Evolutionary conservation across 2,888 invertebrate genomes (phyloP).

Genomic region (Hecatera dysodea): DNA sequence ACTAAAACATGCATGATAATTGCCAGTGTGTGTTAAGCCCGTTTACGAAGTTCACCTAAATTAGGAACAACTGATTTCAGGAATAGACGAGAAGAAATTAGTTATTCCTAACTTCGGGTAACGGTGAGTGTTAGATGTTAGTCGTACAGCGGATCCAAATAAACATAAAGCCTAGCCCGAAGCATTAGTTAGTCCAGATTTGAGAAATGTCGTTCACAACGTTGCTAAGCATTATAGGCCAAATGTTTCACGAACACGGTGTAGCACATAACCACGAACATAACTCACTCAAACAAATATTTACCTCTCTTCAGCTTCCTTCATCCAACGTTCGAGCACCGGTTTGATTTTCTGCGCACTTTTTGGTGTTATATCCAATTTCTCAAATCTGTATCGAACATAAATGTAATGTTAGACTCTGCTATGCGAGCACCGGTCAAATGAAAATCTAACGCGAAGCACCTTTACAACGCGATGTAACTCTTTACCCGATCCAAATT

Average conservation of each 20-base stretch:
- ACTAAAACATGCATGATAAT: constrained; percentile 60
- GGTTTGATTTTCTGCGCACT: constrained; percentile 99
- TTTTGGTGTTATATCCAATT: constrained; percentile 99
- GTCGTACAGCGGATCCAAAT: constrained; percentile 71
- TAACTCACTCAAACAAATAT: constrained; percentile 88
- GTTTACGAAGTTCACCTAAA: constrained; percentile 52
- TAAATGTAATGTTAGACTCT: constrained; percentile 88
- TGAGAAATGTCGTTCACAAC: constrained; percentile 88
- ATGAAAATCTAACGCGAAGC: constrained; percentile 72
- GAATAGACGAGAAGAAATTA: constrained; percentile 53
- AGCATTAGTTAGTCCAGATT: constrained; percentile 90
- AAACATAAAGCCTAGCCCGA: constrained; percentile 82
- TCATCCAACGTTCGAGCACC: constrained; percentile 99
- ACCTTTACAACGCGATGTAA: constrained; percentile 69
- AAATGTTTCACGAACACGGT: constrained; percentile 88
- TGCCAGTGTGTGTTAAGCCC: constrained; percentile 43
- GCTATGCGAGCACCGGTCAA: constrained; percentile 83
- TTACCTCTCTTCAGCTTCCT: constrained; percentile 99
- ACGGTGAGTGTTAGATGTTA: constrained; percentile 64
- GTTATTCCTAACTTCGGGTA: constrained; percentile 68
- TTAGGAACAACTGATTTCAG: constrained; percentile 66
- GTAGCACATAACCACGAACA: constrained; percentile 85
- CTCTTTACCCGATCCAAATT: constrained; percentile 81
- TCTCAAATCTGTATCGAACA: constrained; percentile 97
- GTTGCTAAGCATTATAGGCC: constrained; percentile 89